Conservation (phyloP, 2,113 vertebrate genomes). For the Campylorhamphus procurvoides region DNA sequence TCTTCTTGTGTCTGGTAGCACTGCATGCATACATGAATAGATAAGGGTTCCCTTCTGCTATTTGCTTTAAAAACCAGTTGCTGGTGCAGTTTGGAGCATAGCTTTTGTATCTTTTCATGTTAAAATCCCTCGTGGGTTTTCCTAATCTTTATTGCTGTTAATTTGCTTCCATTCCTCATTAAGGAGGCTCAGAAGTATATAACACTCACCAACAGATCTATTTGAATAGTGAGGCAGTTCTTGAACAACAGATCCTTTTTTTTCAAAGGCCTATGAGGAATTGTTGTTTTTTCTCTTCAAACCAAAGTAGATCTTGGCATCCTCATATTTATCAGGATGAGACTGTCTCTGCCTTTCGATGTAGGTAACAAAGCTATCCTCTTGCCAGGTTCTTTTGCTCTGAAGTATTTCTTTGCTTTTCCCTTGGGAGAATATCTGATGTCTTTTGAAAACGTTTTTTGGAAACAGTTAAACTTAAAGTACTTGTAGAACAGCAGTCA, state of each 20-base stretch:
- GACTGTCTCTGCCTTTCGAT: fast-evolving
- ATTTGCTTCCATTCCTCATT: neutral
- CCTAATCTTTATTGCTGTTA: neutral
- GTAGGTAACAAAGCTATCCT: neutral
- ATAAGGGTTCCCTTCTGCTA: neutral
- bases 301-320: neutral
- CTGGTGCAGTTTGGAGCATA: neutral
- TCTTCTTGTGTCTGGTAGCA: neutral
- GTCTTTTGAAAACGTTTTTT: neutral
- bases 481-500: neutral
- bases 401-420: neutral
- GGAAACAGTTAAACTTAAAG: neutral
- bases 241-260: neutral
- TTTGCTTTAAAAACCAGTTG: neutral
- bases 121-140: neutral
- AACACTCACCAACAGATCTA: neutral
- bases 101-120: neutral
- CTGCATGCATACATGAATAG: neutral
- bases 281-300: neutral
- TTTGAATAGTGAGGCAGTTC: neutral
- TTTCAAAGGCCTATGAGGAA: neutral
- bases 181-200: neutral
- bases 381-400: neutral
- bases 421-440: neutral
- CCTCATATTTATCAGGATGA: neutral